Evolutionary conservation across 2,888 invertebrate species (phyloP), one percentile per base, ranked within the genome.

Genomic region (Xylota segnis): DNA sequence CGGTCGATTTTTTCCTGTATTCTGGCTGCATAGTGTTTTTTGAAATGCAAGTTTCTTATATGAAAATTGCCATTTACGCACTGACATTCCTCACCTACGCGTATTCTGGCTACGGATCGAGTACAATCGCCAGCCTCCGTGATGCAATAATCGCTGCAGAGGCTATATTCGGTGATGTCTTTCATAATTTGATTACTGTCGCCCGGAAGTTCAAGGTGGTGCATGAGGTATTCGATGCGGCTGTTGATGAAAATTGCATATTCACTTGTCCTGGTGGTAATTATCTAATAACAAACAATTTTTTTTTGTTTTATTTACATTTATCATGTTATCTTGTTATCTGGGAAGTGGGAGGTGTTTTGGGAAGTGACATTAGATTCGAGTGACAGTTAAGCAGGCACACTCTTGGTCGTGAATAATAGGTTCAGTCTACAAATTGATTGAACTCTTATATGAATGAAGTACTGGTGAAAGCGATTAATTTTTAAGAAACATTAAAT

Each of bases 131-230:
- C 79, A 96, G 96, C 92, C 92, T 97, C 81, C 94, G 95, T 88
- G 97, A 97, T 93, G 97, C 97, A 6, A 96, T 97, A 59, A 92
- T 96, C 81, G 94, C 96, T 0, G 96, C 96, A 7, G 96, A 97
- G 92, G 94, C 94, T n/a, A 94, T 96, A 47, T 96, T 97, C 90
- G 95, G 96, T 10, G 96, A 96, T 90, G 94, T 96, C 88, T 94
- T 96, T 88, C 93, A 94, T 87, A 96, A 96, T 92, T 94, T 95
- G 16, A 94, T 96, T 79, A 95, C 95, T 18, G 94, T 96, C 6
- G 96, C 95, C 7, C 95, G 94, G 89, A 96, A 95, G 90, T 95
- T 97, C 89, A 94, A 94, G 89, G 95, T 95, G 12, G 93, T 97
- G 63, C 96, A 97, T 89, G 96, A 97, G 89, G 95, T 97, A 5